Base-by-base conservation (phyloP, 1,140 invertebrate genomes). In the Ladona fulva region DNA sequence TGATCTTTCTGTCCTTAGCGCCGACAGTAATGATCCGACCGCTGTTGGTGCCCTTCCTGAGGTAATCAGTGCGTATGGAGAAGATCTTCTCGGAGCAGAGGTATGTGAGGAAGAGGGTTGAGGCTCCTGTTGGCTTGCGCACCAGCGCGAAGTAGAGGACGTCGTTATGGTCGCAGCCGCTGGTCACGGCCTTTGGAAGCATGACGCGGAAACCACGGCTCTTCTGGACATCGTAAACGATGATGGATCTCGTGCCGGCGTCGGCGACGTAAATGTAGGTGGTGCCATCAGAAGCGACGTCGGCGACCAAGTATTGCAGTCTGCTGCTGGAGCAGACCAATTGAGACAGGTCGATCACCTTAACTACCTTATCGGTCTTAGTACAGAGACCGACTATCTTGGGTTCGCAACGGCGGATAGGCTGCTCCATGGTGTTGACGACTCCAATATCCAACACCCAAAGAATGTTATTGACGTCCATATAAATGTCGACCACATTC, bases 391-490 rank as follows among this genome's bases (percentile, higher is more conserved):
- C 90, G 11, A 91, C 86, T 24, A 92, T 87, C 83, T 92, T 93
- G 0, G 91, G 90, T 14, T 86, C 84, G 79, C 90, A 91, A n/a
- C 88, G 86, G 11, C 88, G 86, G 0, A 90, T 86, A 0, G 91
- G 90, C 44, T 88, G 85, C 77, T 89, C 87, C 74, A 91, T 81
- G 0, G 89, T 91, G 79, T 92, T 90, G 0, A 90, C 87, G 44
- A 91, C 85, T 52, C 91, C 91, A 66, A 86, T 86, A 80, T 92
- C 91, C 74, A 93, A 84, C 1, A 89, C 86, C 91, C 92, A 93
- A 0, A 92, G 84, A 24, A 86, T 84, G 0, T 86, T 82, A 42
- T 85, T 85, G 19, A 82, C 80, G 82, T 91, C 90, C 25, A 91
- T 79, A 52, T 83, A 85, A 5, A 91, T 81, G 81, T 91, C 90